Base-by-base conservation (phyloP, 1,140 invertebrate species). In the Triops cancriformis region DNA sequence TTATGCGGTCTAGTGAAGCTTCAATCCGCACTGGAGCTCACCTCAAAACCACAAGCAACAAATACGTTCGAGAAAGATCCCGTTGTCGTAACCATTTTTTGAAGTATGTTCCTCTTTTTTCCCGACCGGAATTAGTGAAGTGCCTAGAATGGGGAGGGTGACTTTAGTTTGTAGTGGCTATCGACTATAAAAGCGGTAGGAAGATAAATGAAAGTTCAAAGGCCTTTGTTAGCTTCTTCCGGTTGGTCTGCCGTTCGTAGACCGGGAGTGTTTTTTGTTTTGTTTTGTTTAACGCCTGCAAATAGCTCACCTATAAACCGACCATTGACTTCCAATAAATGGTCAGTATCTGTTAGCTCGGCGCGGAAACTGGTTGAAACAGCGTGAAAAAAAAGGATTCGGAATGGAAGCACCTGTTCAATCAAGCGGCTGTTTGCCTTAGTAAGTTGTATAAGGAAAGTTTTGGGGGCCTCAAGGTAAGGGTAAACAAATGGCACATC, bases 281-380 rank as follows among this genome's bases (percentile, higher is more conserved):
- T n/a, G n/a, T n/a, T 37, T 64, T 64, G 51, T 64, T 64, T 64
- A n/a, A 64, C 51, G 23, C 10, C n/a, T 64, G 6, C 18, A 64
- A 64, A 64, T 64, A 23, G 51, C 51, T 64, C 51, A 18, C 51
- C 3, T n/a, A 64, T 64, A 64, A 64, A 64, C 51, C 51, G 51
- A 64, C 51, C 51, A 64, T 64, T 64, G 51, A 64, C 51, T 64
- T 64, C 51, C 14, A 64, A 64, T 64, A 64, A 64, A 64, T 64
- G 51, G 51, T 64, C 51, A 18, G 51, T 64, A 64, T 64, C 51
- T n/a, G 14, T 64, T 18, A 5, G 51, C 51, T 64, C 0, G 51
- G 23, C 10, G 51, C 51, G 14, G 51, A 64, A 64, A 64, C 51
- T 64, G 14, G 51, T 64, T 18, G 51, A 23, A 64, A 64, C 51